phyloP scores from a whole-genome alignment of 2,113 vertebrate genomes.

The Amazona vittata region DNA sequence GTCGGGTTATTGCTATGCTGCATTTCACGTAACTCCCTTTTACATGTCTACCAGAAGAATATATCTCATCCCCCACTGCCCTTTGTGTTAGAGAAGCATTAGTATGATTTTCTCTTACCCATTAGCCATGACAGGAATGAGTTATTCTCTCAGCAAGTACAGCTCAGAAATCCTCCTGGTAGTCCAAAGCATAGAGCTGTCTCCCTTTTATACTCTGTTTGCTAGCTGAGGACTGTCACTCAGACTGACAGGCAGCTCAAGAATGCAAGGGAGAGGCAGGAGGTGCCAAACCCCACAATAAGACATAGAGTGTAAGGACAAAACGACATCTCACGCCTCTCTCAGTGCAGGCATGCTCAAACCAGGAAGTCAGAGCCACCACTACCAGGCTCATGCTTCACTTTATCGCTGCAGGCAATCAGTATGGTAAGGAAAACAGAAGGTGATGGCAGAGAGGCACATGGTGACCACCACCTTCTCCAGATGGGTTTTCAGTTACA shows the following conservation, averaged over 20 bases:
- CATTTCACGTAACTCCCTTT: neutral
- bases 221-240: neutral
- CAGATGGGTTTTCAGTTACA: neutral
- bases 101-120: slow-evolving; percentile 8
- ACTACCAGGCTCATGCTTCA: neutral
- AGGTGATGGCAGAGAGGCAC: accelerated
- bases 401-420: neutral
- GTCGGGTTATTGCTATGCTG: neutral
- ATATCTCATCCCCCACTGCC: neutral
- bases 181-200: neutral
- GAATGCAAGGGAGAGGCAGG: neutral
- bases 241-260: neutral
- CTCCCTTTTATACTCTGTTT: neutral
- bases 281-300: neutral
- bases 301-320: neutral
- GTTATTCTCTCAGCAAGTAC: neutral
- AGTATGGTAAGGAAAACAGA: neutral
- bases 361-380: neutral
- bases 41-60: neutral
- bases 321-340: accelerated
- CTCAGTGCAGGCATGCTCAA: accelerated
- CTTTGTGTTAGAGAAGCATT: neutral
- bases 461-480: accelerated
- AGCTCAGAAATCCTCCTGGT: neutral
- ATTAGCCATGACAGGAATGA: neutral